phyloP scores from a whole-genome alignment of 92 coral and sea anemone species.

The Plumapathes pennacea region DNA sequence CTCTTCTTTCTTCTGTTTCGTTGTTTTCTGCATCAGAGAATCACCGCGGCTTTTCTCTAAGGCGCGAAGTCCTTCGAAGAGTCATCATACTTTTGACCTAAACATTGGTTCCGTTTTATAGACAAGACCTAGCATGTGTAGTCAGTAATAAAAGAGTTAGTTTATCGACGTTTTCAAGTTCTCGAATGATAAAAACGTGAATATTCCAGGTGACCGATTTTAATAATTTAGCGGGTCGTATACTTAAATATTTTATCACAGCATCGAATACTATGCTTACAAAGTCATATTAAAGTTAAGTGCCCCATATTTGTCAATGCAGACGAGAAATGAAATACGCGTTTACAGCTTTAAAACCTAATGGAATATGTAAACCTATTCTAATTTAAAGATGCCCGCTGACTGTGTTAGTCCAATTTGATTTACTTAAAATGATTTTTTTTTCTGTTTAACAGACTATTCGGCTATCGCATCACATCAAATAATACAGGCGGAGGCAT shows the following conservation, averaged over 20 bases:
- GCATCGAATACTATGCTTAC: slow-evolving; percentile 45
- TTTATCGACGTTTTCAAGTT: slow-evolving; percentile 34
- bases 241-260: slow-evolving; percentile 59
- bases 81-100: slow-evolving; percentile 9
- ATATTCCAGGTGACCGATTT: slow-evolving; percentile 32
- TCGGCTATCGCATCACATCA: neutral
- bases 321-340: neutral
- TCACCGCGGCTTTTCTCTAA: slow-evolving; percentile 1
- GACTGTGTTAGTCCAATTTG: too few relatives aligned
- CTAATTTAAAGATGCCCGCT: too few relatives aligned
- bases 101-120: neutral
- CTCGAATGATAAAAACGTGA: slow-evolving; percentile 40
- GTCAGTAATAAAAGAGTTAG: neutral
- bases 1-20: slow-evolving; percentile 14
- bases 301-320: slow-evolving; percentile 19
- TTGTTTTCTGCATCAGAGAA: too few relatives aligned
- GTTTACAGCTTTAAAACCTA: too few relatives aligned
- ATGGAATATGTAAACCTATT: too few relatives aligned
- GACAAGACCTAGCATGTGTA: neutral
- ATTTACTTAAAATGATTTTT: too few relatives aligned
- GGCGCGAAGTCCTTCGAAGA: slow-evolving; percentile 15
- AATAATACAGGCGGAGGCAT: slow-evolving; percentile 23
- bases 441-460: too few relatives aligned
- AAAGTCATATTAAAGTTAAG: slow-evolving; percentile 89
- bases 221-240: slow-evolving; percentile 40